A percentile compares a stretch with the other conserved stretches of the same genome.
Evolutionary conservation across 1,140 invertebrate species (phyloP).

Genomic region (Scaptomyza pallida): DNA sequence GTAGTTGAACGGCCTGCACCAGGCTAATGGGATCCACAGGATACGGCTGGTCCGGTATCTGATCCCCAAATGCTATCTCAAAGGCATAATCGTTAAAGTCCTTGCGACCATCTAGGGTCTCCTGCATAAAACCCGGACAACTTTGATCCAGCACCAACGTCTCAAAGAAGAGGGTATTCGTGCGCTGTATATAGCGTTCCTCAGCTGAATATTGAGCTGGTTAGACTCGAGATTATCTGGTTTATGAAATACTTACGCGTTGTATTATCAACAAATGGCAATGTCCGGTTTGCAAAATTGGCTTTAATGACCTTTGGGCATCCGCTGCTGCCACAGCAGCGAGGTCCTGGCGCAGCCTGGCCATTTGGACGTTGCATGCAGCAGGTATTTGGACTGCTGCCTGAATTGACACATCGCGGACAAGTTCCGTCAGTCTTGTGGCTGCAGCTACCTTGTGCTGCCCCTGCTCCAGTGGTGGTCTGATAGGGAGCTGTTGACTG

Average conservation of each 20-base stretch:
- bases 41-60: slow-evolving; percentile 38
- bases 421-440: too few relatives aligned
- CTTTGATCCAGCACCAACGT: slow-evolving; percentile 55
- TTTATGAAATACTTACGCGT: slow-evolving; percentile 4
- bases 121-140: slow-evolving; percentile 64
- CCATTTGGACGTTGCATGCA: background rate
- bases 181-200: slow-evolving; percentile 35
- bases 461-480: too few relatives aligned
- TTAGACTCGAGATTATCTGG: background rate
- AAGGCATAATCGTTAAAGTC: slow-evolving; percentile 62
- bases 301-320: background rate
- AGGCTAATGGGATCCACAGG: slow-evolving; percentile 68
- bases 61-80: slow-evolving; percentile 51
- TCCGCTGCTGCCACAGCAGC: background rate
- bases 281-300: background rate
- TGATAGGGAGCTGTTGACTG: too few relatives aligned
- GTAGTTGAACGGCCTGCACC: slow-evolving; percentile 65
- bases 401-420: too few relatives aligned
- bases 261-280: background rate
- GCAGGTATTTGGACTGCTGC: background rate
- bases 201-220: slow-evolving; percentile 33
- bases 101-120: slow-evolving; percentile 43
- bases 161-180: slow-evolving; percentile 37
- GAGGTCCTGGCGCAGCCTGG: too few relatives aligned
- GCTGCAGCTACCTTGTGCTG: too few relatives aligned